These are phyloP conservation scores for Xanthia icteritia DNA, from an alignment of 2,888 invertebrate species.

Conservation along the genomic window DNA sequence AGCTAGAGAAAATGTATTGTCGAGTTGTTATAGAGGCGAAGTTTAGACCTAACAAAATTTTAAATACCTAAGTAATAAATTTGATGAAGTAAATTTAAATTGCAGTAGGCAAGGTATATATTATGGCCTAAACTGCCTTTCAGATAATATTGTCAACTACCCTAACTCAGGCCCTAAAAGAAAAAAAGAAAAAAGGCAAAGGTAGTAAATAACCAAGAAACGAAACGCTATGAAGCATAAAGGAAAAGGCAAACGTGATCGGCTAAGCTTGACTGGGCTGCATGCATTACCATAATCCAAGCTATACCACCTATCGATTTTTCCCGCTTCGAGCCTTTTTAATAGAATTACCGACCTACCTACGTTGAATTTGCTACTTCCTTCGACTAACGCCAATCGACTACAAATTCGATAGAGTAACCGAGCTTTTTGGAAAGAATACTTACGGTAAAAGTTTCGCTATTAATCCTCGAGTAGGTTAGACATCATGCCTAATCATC, in stretches of 20 bases:
- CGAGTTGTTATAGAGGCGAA: background rate
- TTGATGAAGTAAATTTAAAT: too few relatives aligned
- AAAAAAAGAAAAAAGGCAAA: conserved; percentile 22
- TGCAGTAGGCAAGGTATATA: too few relatives aligned
- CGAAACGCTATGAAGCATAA: conserved; percentile 69
- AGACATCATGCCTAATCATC: background rate
- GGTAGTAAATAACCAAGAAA: conserved; percentile 45
- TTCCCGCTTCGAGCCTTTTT: conserved; percentile 59
- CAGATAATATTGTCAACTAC: background rate
- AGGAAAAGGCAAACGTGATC: conserved; percentile 71
- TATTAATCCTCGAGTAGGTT: conserved; percentile 2
- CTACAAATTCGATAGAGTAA: conserved; percentile 8
- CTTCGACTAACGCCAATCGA: conserved; percentile 14
- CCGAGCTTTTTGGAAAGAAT: background rate
- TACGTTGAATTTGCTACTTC: conserved; percentile 42
- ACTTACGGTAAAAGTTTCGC: background rate
- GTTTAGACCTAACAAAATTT: too few relatives aligned
- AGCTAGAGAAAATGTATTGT: background rate
- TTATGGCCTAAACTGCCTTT: background rate
- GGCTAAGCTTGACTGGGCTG: conserved; percentile 71
- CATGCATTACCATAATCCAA: conserved; percentile 77
- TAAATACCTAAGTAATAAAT: too few relatives aligned
- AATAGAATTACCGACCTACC: conserved; percentile 58
- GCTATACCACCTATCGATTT: conserved; percentile 66
- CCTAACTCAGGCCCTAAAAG: too few relatives aligned